Evolutionary conservation across 2,888 invertebrate genomes (phyloP).

Genomic region (Lobophora halterata): DNA sequence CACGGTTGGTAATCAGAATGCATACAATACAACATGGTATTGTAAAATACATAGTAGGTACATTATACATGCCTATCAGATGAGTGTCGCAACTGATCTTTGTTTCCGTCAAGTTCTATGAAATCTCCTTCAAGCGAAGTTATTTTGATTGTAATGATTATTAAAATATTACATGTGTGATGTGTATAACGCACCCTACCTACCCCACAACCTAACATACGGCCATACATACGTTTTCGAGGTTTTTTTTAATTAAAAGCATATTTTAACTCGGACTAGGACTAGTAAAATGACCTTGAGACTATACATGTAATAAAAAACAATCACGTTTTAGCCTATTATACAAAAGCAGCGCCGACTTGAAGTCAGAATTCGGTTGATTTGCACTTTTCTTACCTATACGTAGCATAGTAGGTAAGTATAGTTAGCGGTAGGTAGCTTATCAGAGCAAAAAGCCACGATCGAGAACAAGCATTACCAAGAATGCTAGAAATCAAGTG

Average conservation of each 20-base stretch:
- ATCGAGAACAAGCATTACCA: slow-evolving; percentile 52
- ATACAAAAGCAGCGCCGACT: background rate
- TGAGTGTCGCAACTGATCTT: slow-evolving; percentile 23
- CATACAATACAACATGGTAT: slow-evolving; percentile 39
- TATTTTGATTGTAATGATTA: too few relatives aligned
- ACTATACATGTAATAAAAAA: background rate
- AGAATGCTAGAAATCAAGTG: slow-evolving; percentile 45
- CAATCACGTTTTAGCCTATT: too few relatives aligned
- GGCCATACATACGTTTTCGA: too few relatives aligned
- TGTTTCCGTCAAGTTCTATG: background rate
- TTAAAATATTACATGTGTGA: too few relatives aligned
- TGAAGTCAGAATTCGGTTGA: slow-evolving; percentile 15
- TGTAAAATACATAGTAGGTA: slow-evolving; percentile 20
- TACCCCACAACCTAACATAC: too few relatives aligned
- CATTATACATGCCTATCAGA: too few relatives aligned
- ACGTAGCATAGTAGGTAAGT: background rate
- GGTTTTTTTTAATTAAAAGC: too few relatives aligned
- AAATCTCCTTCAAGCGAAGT: too few relatives aligned
- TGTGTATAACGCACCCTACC: too few relatives aligned
- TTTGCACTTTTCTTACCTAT: slow-evolving; percentile 20
- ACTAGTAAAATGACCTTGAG: too few relatives aligned
- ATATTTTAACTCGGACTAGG: too few relatives aligned
- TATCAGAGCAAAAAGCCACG: slow-evolving; percentile 73
- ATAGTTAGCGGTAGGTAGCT: slow-evolving; percentile 12
- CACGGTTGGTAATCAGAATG: slow-evolving; percentile 62